Base-by-base conservation (phyloP, 2,113 vertebrate species). In the Alouatta palliata region DNA sequence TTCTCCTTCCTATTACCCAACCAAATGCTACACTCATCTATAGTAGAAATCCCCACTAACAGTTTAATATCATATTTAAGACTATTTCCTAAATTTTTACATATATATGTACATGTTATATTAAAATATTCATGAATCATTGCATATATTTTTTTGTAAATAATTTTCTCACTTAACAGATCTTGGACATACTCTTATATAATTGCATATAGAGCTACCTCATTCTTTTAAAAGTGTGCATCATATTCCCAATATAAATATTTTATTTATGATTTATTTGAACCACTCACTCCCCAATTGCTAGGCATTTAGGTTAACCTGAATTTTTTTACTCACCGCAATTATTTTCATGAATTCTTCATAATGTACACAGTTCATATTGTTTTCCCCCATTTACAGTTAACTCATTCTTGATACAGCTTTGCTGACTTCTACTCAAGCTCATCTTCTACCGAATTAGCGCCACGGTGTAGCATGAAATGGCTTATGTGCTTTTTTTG, bases 401-500 rank as follows among this genome's bases (percentile, higher is more conserved):
- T 37, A 97, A 73, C 32, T 81, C 76, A 27, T 56, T 93, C 79
- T 79, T 89, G 8, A 91, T 54, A 61, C 4, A 85, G 43, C 14
- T 95, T 70, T 79, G 47, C 54, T 61, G 64, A 92, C 56, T 92
- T 95, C 17, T 68, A 73, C 43, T 68, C 47, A 75, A 58, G 81
- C 14, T 73, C 54, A 94, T 92, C 87, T 95, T 87, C 87, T 80
- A 40, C 11, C 79, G 35, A 96, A 84, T 94, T 70, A 47, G n/a
- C 32, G 14, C 32, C 47, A 19, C 1, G 2, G 7, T 52, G 35
- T 16, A 80, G 16, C 20, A n/a, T 80, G 40, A 9, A 77, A 86
- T 5, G 71, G 61, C 43, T 64, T 32, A 58, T 58, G 54, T 45
- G 23, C 23, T 4, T 23, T 49, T 54, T 37, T 75, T 49, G 21